Base-by-base conservation (phyloP, 2,888 invertebrate genomes). In the Morpho helenor region DNA sequence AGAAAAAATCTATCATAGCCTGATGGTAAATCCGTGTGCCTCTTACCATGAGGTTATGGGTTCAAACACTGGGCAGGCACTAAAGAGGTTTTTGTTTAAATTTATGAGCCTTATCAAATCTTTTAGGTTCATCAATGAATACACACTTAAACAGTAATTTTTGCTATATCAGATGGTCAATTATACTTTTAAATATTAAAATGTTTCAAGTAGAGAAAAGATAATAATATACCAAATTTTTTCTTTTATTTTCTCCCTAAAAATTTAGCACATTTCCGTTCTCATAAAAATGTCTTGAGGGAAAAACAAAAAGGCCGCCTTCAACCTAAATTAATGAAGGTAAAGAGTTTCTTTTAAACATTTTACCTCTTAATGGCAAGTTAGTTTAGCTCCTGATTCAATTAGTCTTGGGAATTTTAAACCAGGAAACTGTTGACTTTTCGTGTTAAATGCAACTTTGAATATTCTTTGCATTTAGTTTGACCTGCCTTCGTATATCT, bases 311-410 rank as follows among this genome's bases (percentile, higher is more conserved):
- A 52, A 53, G 41, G 40, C 52, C 39, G 16, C 40, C 22, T 22
- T 53, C 31, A 16, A 53, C 45, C 40, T 22, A 46, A 53, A 46
- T 53, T 53, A 53, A 53, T 53, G 53, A 46, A 47, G 46, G 46
- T 53, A n/a, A 53, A 53, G 53, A 47, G 47, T 52, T 47, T 39
- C 46, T 41, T 22, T 41, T 42, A 53, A 53, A 47, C 47, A 9
- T 40, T 53, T 40, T 46, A 46, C 46, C 41, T 46, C 45, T 52
- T 52, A 52, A 45, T 45, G 52, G 52, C 39, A 39, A 45, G 9
- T 52, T 16, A 52, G 46, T 46, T 52, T 46, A 53, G 53, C 53
- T 46, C 46, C 53, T 47, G 41, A 47, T 53, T 53, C 45, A 53
- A 40, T 46, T 46, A 43, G 53, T n/a, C 46, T 43, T 2, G 43